Evolutionary conservation across 2,888 invertebrate species (phyloP).

Genomic region (Gymnocheta viridis): DNA sequence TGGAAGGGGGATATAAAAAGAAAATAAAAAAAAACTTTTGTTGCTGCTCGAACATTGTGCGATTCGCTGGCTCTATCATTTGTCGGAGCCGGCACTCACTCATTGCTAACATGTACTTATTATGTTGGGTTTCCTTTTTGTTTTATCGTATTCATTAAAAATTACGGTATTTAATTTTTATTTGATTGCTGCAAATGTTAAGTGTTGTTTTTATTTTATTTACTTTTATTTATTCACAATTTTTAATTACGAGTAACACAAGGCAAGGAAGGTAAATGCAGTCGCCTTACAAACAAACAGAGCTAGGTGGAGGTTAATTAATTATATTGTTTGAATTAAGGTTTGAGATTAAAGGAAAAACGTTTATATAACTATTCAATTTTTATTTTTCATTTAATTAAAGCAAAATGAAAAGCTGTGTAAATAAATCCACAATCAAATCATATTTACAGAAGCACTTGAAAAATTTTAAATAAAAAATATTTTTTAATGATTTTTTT

Average conservation of each 20-base stretch:
- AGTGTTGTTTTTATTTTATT: conserved; percentile 51
- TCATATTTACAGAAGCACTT: neutral
- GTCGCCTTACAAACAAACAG: neutral
- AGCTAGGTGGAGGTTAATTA: conserved; percentile 44
- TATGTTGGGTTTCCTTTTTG: conserved; percentile 6
- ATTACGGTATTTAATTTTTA: conserved; percentile 60
- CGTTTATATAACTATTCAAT: neutral
- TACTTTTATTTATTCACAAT: conserved; percentile 11
- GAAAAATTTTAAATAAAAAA: neutral
- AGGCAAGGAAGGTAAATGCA: conserved; percentile 6
- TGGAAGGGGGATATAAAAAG: neutral
- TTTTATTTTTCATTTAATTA: neutral
- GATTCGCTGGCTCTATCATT: neutral
- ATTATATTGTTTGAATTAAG: conserved; percentile 27
- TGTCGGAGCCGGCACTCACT: neutral
- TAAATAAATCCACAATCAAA: neutral
- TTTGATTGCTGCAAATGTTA: conserved; percentile 55
- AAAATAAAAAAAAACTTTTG: neutral
- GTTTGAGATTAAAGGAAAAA: neutral
- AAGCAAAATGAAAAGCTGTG: neutral
- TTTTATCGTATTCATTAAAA: conserved; percentile 48
- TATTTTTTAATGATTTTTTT: too few relatives aligned
- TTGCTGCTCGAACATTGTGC: neutral
- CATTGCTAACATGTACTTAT: neutral
- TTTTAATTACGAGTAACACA: conserved; percentile 23